Percentiles rank a stretch among this genome's conserved stretches.
Conservation (phyloP, 2,113 vertebrate genomes). For the Aldabrachelys gigantea region DNA sequence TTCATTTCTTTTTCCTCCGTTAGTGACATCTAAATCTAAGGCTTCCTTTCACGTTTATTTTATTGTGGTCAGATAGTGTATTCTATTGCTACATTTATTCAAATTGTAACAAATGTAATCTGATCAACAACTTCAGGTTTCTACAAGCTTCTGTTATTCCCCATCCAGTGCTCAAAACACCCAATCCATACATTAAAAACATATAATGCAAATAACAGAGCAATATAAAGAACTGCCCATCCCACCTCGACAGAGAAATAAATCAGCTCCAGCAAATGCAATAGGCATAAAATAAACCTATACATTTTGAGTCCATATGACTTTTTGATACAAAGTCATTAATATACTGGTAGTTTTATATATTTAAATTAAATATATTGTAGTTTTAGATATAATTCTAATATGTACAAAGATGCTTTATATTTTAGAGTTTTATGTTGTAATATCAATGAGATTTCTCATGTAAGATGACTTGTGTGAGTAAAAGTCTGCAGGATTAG, state of each 20-base stretch:
- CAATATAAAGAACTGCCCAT: not conserved
- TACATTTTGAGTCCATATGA: not conserved
- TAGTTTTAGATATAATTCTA: not conserved
- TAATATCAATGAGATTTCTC: not conserved
- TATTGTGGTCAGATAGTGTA: not conserved
- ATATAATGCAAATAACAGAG: not conserved
- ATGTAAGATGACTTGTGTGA: not conserved
- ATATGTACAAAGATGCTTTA: not conserved
- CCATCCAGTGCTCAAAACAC: not conserved
- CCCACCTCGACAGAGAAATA: not conserved
- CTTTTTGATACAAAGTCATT: not conserved
- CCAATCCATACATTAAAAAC: not conserved
- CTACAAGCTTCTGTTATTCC: not conserved
- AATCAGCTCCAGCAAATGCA: not conserved
- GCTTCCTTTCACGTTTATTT: not conserved
- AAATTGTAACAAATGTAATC: not conserved
- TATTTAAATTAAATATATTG: not conserved
- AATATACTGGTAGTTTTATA: not conserved
- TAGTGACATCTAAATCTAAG: not conserved
- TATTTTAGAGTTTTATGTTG: not conserved
- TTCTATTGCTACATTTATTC: not conserved
- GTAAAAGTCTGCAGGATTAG: not conserved
- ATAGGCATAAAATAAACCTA: not conserved
- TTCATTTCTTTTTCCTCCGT: not conserved
- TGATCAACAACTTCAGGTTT: not conserved